phyloP scores from a whole-genome alignment of 1,140 invertebrate genomes.

The Lordiphosa collinella region DNA sequence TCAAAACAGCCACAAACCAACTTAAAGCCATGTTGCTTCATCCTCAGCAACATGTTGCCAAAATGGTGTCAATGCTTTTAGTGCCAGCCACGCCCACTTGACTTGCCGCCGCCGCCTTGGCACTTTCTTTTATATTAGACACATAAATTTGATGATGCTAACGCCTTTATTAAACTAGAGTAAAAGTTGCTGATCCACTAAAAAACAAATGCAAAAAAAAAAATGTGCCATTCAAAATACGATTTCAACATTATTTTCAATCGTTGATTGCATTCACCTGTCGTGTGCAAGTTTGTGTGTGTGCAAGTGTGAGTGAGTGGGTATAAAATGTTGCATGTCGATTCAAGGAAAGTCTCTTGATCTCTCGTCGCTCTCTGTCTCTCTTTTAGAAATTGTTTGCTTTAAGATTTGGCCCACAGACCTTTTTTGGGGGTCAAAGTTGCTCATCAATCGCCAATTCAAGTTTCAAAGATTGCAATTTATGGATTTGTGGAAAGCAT shows the following conservation, averaged over 20 bases:
- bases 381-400: conserved; percentile 28
- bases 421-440: conserved; percentile 33
- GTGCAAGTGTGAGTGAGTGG: conserved; percentile 27
- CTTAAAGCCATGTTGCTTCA: conserved; percentile 14
- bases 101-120: conserved; percentile 26
- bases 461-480: conserved; percentile 29
- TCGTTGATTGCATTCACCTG: conserved; percentile 52
- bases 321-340: conserved; percentile 36
- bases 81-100: not conserved
- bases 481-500: conserved; percentile 24
- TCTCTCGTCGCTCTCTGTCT: conserved; percentile 1
- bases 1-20: conserved; percentile 1
- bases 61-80: conserved; percentile 12
- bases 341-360: conserved; percentile 13
- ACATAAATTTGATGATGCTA: conserved; percentile 13
- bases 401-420: conserved; percentile 42
- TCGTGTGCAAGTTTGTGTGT: conserved; percentile 30
- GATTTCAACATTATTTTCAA: conserved; percentile 38
- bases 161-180: conserved; percentile 27
- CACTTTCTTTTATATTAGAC: conserved; percentile 35
- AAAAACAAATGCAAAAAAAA: conserved; percentile 21
- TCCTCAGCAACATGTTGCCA: conserved; percentile 4
- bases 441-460: conserved; percentile 29
- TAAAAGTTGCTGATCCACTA: conserved; percentile 46
- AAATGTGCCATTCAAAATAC: conserved; percentile 44